Conservation (phyloP, 1,140 invertebrate genomes). For the Glomeris maerens region DNA sequence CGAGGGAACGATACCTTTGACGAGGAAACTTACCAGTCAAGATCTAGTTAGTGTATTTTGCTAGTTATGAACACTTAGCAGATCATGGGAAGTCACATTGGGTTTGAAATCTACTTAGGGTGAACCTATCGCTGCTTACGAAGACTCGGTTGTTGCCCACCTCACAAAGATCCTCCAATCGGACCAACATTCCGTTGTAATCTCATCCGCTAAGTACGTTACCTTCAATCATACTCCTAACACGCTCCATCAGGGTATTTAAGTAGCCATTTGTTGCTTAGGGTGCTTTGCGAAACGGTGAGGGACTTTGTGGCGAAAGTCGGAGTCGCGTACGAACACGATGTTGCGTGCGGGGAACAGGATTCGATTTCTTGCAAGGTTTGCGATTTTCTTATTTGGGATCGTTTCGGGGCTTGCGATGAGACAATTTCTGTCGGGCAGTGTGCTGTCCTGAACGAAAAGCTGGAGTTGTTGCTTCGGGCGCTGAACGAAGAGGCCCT, state of each 20-base stretch:
- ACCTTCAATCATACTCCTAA: too few relatives aligned
- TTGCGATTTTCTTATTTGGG: constrained; percentile 7
- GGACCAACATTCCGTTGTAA: constrained; percentile 56
- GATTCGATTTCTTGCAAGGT: constrained; percentile 39
- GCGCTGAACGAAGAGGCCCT: constrained; percentile 51
- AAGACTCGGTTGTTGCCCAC: constrained; percentile 62
- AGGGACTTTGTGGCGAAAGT: constrained; percentile 54
- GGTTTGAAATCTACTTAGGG: constrained; percentile 20
- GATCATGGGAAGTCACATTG: background rate
- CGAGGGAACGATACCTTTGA: constrained; percentile 27
- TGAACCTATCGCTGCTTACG: constrained; percentile 45
- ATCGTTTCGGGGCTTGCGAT: constrained; percentile 9
- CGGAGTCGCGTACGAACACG: constrained; percentile 26
- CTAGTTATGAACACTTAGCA: background rate
- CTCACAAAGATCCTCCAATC: constrained; percentile 76
- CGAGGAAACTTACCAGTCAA: constrained; percentile 29
- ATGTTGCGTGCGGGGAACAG: constrained; percentile 37
- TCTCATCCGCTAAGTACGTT: constrained; percentile 56
- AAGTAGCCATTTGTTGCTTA: constrained; percentile 19
- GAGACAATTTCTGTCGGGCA: constrained; percentile 17
- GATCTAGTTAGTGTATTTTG: constrained; percentile 8
- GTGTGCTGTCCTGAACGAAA: constrained; percentile 59
- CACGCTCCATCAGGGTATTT: background rate
- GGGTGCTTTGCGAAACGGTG: constrained; percentile 60
- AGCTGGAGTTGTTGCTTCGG: constrained; percentile 55